These are phyloP conservation scores for Pituophis catenifer DNA, from an alignment of 2,113 vertebrate species.

Conservation along the genomic window DNA sequence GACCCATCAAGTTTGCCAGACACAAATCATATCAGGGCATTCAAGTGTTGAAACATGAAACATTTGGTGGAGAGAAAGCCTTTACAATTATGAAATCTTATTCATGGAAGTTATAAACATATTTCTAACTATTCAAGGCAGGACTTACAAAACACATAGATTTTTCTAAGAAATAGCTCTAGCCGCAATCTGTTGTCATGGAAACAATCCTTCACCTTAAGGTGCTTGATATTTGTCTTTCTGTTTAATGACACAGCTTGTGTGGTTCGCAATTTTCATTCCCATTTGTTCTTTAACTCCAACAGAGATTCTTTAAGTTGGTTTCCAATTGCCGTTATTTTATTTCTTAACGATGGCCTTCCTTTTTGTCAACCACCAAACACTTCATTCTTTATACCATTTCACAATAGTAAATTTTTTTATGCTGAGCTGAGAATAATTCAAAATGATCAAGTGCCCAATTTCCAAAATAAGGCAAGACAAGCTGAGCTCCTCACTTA, in stretches of 20 bases:
- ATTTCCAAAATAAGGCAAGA: background rate
- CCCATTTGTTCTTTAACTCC: background rate
- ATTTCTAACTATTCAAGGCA: background rate
- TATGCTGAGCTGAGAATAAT: background rate
- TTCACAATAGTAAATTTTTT: background rate
- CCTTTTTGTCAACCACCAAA: background rate
- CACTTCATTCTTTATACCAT: background rate
- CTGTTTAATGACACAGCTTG: slow-evolving; percentile 18
- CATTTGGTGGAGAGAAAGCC: background rate
- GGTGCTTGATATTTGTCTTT: background rate
- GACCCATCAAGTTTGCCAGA: background rate
- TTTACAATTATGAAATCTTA: background rate
- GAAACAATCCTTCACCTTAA: background rate
- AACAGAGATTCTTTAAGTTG: slow-evolving; percentile 8
- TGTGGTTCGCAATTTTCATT: background rate
- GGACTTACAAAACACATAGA: background rate
- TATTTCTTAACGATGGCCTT: background rate
- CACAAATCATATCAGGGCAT: background rate
- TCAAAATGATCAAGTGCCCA: background rate
- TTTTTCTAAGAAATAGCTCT: slow-evolving; percentile 2
- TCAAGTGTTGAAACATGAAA: background rate
- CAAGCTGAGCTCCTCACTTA: background rate
- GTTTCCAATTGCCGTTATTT: background rate
- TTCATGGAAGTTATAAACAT: background rate
- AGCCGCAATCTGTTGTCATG: background rate